Base-by-base conservation (phyloP, 2,888 invertebrate species). In the Drosophila kuntzei region DNA sequence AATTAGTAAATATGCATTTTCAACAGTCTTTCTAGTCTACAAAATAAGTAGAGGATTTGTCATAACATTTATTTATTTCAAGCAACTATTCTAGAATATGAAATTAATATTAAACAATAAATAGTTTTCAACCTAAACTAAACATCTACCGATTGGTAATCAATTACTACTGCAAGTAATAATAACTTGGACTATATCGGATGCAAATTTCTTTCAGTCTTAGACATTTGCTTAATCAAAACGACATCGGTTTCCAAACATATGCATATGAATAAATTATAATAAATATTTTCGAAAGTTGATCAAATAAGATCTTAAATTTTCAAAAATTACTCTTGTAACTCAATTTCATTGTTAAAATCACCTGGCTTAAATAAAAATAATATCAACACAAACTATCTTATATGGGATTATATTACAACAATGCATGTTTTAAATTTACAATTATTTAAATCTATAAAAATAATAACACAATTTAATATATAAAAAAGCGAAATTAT, bases 381-480 rank as follows among this genome's bases (percentile, higher is more conserved):
- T 3, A 29, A 46, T 27, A 46, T 46, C 16, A 46, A 7, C 29
- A n/a, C 32, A 47, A 27, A 47, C 18, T 47, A 16, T 29, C 7
- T 18, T 29, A 7, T 18, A 47, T 18, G 20, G 39, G 6, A 47
- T 29, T 46, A 18, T 22, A 44, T 12, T n/a, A 57, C 18, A 41
- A 34, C 16, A 55, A 51, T 66, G 71, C 71, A 71, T 71, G 71
- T 41, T 47, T 11, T 9, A 43, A 60, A 60, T 37, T 43, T 4
- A 25, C 11, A 49, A 41, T 43, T 16, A 46, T 12, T 18, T 14
- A 22, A 18, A 49, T 32, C 39, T 41, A 50, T n/a, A 11, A 61
- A 44, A 44, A 41, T 3, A 20, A 43, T 50, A 68, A 62, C 11
- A 27, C 14, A n/a, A n/a, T n/a, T 43, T 7, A 12, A 18, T 12